These are phyloP conservation scores for Vombatus ursinus DNA, from an alignment of 2,113 vertebrate species.

Conservation along the genomic window DNA sequence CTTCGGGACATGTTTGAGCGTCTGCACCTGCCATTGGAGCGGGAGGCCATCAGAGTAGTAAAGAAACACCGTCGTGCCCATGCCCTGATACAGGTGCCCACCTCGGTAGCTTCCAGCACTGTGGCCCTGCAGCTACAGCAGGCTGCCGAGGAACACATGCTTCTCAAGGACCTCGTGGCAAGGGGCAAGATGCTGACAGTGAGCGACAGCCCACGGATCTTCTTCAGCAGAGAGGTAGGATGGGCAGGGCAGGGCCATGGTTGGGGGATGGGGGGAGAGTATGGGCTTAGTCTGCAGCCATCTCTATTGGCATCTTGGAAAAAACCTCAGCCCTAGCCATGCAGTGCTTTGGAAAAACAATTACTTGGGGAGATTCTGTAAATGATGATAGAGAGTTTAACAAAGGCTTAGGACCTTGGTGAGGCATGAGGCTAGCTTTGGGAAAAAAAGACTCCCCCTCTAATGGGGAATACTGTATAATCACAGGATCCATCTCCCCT, in stretches of 20 bases:
- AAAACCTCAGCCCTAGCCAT: neutral
- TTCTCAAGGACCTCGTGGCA: constrained; percentile 58
- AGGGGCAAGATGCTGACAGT: constrained; percentile 61
- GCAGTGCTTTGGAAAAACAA: neutral
- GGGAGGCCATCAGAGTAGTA: constrained; percentile 55
- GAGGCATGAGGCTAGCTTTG: neutral
- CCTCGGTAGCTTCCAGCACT: neutral
- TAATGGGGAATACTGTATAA: neutral
- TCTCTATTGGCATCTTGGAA: neutral
- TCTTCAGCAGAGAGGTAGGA: constrained; percentile 45
- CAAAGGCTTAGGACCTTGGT: neutral
- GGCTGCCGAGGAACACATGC: constrained; percentile 58
- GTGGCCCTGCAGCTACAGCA: constrained; percentile 68
- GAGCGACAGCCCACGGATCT: neutral
- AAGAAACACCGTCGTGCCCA: constrained; percentile 35
- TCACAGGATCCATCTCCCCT: neutral
- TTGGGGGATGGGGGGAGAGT: neutral
- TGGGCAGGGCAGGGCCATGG: neutral
- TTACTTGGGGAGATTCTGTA: neutral
- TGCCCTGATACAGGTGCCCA: constrained; percentile 21
- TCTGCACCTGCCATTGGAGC: neutral
- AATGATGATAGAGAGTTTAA: neutral
- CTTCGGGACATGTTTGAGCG: constrained; percentile 74
- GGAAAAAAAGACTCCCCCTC: neutral
- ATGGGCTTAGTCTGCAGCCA: neutral